Evolutionary conservation across 2,113 vertebrate species (phyloP), one percentile per base, ranked within the genome.

Genomic region (Acanthochromis polyacanthus): DNA sequence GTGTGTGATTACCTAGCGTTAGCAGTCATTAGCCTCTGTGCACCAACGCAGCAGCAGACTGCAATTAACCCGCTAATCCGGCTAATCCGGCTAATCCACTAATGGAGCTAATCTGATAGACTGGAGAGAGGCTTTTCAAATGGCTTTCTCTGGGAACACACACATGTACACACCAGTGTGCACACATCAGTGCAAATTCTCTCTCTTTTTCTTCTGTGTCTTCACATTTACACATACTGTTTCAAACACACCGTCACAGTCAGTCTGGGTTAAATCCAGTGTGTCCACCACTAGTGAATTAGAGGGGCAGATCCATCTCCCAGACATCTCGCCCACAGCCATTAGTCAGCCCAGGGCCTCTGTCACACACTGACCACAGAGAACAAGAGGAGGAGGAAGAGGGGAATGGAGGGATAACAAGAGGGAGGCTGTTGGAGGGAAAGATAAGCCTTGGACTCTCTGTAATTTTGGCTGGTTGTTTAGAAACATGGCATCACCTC

Each of bases 1-100:
- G 88, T 88, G 80, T 87, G 88, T 28, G 91, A 93, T 93, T 91
- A 93, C 89, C 85, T 25, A 83, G 91, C 82, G 78, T 90, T 93
- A 91, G 88, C 90, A 65, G 15, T 91, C 90, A 91, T 93, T 93
- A 93, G 91, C 91, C 89, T 89, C 88, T 32, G 86, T 3, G 78
- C 88, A 80, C 70, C 90, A 86, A 89, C 84, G 90, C 92, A 88
- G 77, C 88, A 90, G 85, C 90, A 90, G 91, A 91, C 91, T 72
- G 89, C 91, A 93, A 93, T 93, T 93, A 93, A 93, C 89, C 83
- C 88, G 88, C 89, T 93, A 93, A 93, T 93, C 92, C 90, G 57
- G 74, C 76, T 87, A 90, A 91, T 91, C 89, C 87, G 61, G 86
- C 89, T 92, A 92, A 93, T 93, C 93, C 91, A 85, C 90, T 93